These are phyloP conservation scores for Pogonus chalceus DNA, from an alignment of 1,140 invertebrate genomes.

Conservation along the genomic window DNA sequence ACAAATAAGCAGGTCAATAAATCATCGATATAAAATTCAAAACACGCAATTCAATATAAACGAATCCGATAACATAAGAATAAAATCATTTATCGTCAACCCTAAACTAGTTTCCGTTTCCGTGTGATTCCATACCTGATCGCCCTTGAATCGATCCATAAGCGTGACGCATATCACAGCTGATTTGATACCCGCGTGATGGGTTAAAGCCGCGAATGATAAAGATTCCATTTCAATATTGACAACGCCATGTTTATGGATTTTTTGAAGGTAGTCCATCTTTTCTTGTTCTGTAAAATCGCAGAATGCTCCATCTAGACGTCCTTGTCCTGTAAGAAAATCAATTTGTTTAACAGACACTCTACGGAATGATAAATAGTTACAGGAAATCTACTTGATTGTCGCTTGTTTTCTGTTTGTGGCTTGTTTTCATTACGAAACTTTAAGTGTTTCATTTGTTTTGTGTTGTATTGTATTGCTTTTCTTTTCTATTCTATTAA, in stretches of 20 bases:
- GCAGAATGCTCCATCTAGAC: constrained; percentile 94
- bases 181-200: constrained; percentile 86
- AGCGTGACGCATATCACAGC: constrained; percentile 89
- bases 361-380: too few species aligned
- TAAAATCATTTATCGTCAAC: neutral
- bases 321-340: constrained; percentile 58
- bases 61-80: neutral
- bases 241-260: constrained; percentile 70
- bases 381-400: too few species aligned
- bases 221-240: constrained; percentile 99
- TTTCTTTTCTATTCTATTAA: too few species aligned
- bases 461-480: too few species aligned
- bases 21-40: too few species aligned
- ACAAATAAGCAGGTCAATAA: too few species aligned
- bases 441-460: too few species aligned
- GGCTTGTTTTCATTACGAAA: too few species aligned
- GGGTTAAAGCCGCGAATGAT: constrained; percentile 85
- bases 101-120: neutral
- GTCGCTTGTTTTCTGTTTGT: too few species aligned
- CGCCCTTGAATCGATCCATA: constrained; percentile 86
- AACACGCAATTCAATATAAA: too few species aligned
- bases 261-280: constrained; percentile 69
- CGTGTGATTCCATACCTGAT: constrained; percentile 67
- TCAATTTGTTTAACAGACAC: neutral
- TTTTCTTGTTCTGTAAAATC: constrained; percentile 86